Percentiles rank a stretch among this genome's conserved stretches.
Conservation (phyloP, 2,113 vertebrate genomes). For the Emberiza fucata region DNA sequence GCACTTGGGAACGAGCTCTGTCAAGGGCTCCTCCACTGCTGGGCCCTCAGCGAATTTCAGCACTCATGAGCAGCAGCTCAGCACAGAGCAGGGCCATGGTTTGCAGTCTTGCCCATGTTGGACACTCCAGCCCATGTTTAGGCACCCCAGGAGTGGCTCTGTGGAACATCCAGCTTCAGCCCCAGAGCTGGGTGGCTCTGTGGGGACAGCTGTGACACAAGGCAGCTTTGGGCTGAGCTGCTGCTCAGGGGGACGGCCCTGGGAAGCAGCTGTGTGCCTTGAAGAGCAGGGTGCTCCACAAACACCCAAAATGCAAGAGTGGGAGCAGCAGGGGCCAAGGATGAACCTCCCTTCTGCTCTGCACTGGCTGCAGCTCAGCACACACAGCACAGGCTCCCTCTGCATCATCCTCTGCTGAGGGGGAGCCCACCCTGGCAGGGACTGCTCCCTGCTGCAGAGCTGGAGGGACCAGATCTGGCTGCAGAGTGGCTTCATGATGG, state of each 20-base stretch:
- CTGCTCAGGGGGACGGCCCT: background rate
- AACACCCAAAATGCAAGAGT: rapidly evolving
- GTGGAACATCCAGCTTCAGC: rapidly evolving
- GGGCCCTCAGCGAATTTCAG: background rate
- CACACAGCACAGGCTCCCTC: rapidly evolving
- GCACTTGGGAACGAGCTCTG: background rate
- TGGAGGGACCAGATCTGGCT: background rate
- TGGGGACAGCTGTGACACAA: background rate
- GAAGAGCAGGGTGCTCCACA: background rate
- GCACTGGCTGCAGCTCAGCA: background rate
- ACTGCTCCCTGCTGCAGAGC: background rate
- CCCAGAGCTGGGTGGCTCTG: background rate
- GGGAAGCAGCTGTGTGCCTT: background rate
- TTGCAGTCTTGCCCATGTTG: background rate
- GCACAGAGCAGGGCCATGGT: background rate
- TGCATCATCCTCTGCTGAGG: rapidly evolving
- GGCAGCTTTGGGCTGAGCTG: background rate
- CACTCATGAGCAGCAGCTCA: background rate
- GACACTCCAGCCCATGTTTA: background rate
- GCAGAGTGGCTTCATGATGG: background rate
- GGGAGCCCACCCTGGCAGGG: background rate
- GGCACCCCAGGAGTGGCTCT: background rate
- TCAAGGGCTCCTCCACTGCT: background rate
- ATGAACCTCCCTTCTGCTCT: background rate
- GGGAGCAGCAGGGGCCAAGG: background rate